A percentile compares a stretch with the other conserved stretches of the same genome.
phyloP scores from a whole-genome alignment of 2,113 vertebrate species.

The Pseudorasbora parva region DNA sequence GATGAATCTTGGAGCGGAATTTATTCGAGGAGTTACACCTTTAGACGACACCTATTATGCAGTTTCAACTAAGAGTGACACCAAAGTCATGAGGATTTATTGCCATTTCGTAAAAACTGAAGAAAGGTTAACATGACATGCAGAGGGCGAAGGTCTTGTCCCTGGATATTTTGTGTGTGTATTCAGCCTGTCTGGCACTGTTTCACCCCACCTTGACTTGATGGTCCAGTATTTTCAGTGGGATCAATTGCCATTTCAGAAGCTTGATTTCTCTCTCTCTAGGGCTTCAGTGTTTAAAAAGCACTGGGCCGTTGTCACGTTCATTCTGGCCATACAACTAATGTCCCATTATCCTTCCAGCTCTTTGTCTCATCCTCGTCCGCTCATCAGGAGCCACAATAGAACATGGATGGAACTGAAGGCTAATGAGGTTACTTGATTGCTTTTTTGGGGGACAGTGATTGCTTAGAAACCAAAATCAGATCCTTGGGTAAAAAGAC shows the following conservation, averaged over 20 bases:
- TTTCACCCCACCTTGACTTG: conserved; percentile 39
- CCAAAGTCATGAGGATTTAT: neutral
- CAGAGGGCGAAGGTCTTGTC: neutral
- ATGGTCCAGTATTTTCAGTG: conserved; percentile 38
- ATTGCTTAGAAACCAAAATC: conserved; percentile 33
- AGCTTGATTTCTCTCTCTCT: neutral
- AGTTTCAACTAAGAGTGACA: neutral
- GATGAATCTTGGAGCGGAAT: neutral
- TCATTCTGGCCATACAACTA: conserved; percentile 46
- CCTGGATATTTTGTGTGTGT: conserved; percentile 56
- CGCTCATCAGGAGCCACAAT: conserved; percentile 39
- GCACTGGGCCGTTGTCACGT: conserved; percentile 34
- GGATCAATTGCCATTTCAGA: conserved; percentile 27
- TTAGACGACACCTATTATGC: neutral
- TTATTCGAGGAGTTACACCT: too few species aligned
- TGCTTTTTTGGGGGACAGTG: conserved; percentile 27
- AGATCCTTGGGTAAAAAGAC: neutral
- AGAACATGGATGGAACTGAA: conserved; percentile 21
- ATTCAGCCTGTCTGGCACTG: conserved; percentile 68
- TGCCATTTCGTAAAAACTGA: neutral
- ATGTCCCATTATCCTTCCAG: conserved; percentile 50
- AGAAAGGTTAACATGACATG: neutral
- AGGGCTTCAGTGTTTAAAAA: conserved; percentile 32
- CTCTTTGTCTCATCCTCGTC: conserved; percentile 35
- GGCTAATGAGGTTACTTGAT: conserved; percentile 23